phyloP scores from a whole-genome alignment of 2,888 invertebrate species.

The Sesia apiformis region DNA sequence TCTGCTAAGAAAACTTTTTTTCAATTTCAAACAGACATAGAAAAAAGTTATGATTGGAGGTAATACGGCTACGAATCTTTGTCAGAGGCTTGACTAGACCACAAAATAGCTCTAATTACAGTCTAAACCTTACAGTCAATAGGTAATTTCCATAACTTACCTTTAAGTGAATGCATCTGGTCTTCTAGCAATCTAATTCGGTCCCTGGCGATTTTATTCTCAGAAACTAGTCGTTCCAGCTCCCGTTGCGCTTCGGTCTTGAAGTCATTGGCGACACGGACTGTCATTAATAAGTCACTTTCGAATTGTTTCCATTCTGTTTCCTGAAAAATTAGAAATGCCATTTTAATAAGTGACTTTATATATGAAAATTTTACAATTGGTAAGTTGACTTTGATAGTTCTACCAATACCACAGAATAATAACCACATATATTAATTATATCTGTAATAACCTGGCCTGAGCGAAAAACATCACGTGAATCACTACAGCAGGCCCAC shows the following conservation, averaged over 20 bases:
- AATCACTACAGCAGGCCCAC: too few species aligned
- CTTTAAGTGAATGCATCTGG: conserved; percentile 87
- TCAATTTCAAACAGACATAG: too few species aligned
- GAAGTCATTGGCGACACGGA: conserved; percentile 96
- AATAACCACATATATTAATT: too few species aligned
- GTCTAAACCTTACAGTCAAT: too few species aligned
- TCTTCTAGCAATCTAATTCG: conserved; percentile 83
- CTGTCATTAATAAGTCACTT: conserved; percentile 92
- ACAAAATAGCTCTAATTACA: too few species aligned
- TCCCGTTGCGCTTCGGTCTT: conserved; percentile 95
- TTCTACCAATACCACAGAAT: not conserved
- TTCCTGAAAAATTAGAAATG: conserved; percentile 55
- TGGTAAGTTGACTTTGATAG: not conserved
- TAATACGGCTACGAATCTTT: too few species aligned
- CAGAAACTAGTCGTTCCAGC: conserved; percentile 84
- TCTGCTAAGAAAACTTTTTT: too few species aligned
- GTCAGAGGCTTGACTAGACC: too few species aligned
- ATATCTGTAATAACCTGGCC: too few species aligned
- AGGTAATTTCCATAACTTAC: conserved; percentile 44
- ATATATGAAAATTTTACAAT: too few species aligned
- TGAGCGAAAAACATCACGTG: too few species aligned
- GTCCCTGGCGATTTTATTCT: conserved; percentile 87
- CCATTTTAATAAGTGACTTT: not conserved
- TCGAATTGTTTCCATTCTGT: conserved; percentile 97
- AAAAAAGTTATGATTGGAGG: too few species aligned